These are phyloP conservation scores for Peribatodes rhomboidaria DNA, from an alignment of 2,888 invertebrate species.

Conservation along the genomic window DNA sequence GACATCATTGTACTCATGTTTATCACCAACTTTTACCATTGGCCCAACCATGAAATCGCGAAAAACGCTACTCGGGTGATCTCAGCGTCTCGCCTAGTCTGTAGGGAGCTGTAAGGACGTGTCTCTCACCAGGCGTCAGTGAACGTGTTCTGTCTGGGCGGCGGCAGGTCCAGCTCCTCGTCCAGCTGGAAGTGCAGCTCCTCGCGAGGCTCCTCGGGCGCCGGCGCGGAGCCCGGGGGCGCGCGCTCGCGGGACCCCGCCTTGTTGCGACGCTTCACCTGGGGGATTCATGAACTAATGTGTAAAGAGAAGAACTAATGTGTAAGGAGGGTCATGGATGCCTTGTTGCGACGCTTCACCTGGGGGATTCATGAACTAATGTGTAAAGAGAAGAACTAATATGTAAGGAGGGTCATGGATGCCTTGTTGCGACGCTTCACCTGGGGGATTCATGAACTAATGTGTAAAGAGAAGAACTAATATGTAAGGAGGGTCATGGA, in stretches of 20 bases:
- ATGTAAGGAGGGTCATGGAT: too few relatives aligned
- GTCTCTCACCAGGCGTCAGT: constrained; percentile 88
- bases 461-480: too few relatives aligned
- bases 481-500: too few relatives aligned
- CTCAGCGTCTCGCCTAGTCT: too few relatives aligned
- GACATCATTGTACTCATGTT: too few relatives aligned
- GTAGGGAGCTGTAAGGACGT: neutral
- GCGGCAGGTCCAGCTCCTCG: constrained; percentile 95
- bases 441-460: constrained; percentile 55
- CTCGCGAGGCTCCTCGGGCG: constrained; percentile 83
- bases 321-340: too few relatives aligned
- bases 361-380: constrained; percentile 48
- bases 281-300: constrained; percentile 1
- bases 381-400: too few relatives aligned
- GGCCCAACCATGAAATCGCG: too few relatives aligned
- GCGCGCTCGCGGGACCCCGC: constrained; percentile 83
- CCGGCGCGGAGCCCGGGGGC: constrained; percentile 42
- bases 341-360: constrained; percentile 88
- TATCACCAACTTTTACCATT: too few relatives aligned
- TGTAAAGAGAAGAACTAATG: too few relatives aligned
- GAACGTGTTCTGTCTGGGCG: constrained; percentile 93
- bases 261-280: constrained; percentile 88
- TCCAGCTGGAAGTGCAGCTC: constrained; percentile 99
- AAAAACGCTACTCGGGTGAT: too few relatives aligned
- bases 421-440: constrained; percentile 88